Percentiles rank a stretch among this genome's conserved stretches.
These are phyloP conservation scores for Antennarius striatus DNA, from an alignment of 2,113 vertebrate genomes.

Conservation along the genomic window DNA sequence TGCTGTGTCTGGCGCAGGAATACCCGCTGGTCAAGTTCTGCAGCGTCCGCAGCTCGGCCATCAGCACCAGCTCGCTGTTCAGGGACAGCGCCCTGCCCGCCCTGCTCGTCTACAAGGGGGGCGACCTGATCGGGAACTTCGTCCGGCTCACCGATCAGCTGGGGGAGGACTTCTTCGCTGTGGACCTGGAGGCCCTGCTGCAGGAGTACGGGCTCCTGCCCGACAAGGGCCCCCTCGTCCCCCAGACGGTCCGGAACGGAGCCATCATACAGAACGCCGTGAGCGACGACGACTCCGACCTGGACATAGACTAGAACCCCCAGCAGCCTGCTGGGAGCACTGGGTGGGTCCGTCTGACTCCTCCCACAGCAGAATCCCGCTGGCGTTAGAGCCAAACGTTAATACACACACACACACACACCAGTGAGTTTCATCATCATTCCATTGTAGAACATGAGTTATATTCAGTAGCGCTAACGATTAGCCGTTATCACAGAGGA, in stretches of 20 bases:
- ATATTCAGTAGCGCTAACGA: slow-evolving; percentile 28
- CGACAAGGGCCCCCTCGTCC: slow-evolving; percentile 82
- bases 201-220: slow-evolving; percentile 94
- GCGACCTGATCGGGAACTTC: slow-evolving; percentile 96
- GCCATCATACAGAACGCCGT: slow-evolving; percentile 75
- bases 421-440: slow-evolving; percentile 8
- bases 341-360: slow-evolving; percentile 11
- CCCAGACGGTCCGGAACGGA: slow-evolving; percentile 82
- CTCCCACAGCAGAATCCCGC: slow-evolving; percentile 2
- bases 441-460: slow-evolving; percentile 35
- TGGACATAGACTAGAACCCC: slow-evolving; percentile 88
- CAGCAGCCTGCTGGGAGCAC: background rate
- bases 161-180: slow-evolving; percentile 96
- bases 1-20: slow-evolving; percentile 92
- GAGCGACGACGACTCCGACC: slow-evolving; percentile 91
- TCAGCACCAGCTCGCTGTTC: slow-evolving; percentile 91
- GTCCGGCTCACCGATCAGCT: slow-evolving; percentile 96
- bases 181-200: slow-evolving; percentile 93
- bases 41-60: slow-evolving; percentile 87
- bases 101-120: slow-evolving; percentile 91
- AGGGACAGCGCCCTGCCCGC: slow-evolving; percentile 90
- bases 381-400: slow-evolving; percentile 32
- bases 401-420: slow-evolving; percentile 13
- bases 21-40: slow-evolving; percentile 95
- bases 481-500: slow-evolving; percentile 1